phyloP scores from a whole-genome alignment of 2,797 vertebrate genomes.

The Sebastes elongatus region DNA sequence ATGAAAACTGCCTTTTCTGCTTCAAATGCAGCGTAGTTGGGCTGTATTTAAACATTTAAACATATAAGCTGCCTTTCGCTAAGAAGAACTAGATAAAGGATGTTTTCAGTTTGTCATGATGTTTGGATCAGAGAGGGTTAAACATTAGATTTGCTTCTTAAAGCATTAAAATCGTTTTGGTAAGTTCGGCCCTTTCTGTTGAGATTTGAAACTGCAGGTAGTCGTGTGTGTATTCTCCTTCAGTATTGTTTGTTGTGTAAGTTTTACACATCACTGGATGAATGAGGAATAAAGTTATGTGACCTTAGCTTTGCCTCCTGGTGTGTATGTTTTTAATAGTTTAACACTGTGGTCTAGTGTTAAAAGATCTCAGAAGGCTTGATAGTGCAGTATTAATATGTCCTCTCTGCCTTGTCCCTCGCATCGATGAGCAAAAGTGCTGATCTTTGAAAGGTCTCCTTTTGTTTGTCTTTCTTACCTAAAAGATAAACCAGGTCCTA shows the following conservation, averaged over 20 bases:
- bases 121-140: constrained; percentile 7
- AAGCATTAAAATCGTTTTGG: constrained; percentile 6
- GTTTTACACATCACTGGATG: constrained; percentile 62
- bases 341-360: neutral
- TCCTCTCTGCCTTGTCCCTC: constrained; percentile 46
- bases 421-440: constrained; percentile 20
- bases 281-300: constrained; percentile 73
- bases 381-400: constrained; percentile 55
- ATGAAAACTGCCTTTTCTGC: neutral
- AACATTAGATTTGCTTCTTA: neutral
- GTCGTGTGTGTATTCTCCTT: constrained; percentile 46
- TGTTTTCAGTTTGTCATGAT: neutral
- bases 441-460: constrained; percentile 24
- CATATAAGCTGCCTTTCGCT: neutral
- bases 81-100: neutral
- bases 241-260: constrained; percentile 68
- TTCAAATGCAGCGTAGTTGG: neutral
- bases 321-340: neutral
- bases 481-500: neutral
- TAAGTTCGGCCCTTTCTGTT: constrained; percentile 6
- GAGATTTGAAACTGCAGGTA: constrained; percentile 40
- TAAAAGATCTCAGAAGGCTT: constrained; percentile 29
- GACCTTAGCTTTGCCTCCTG: constrained; percentile 22
- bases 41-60: neutral
- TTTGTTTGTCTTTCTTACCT: neutral